Evolutionary conservation across 2,113 vertebrate species (phyloP).

Genomic region (Malurus melanocephalus): DNA sequence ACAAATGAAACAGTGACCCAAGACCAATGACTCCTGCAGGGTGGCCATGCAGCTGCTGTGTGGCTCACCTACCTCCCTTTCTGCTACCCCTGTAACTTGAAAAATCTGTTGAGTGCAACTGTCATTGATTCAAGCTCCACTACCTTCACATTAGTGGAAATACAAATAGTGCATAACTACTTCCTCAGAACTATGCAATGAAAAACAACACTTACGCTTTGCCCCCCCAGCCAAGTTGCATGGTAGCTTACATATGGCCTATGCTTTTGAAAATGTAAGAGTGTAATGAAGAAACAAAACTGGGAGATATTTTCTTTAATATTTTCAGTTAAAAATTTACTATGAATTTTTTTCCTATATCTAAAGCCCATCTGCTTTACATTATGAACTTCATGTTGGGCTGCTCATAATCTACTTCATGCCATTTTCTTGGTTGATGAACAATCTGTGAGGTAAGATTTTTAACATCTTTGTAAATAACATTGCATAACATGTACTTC

Average conservation of each 20-base stretch:
- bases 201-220: background rate
- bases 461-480: slow-evolving; percentile 6
- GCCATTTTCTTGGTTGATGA: slow-evolving; percentile 1
- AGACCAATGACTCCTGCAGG: slow-evolving; percentile 11
- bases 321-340: background rate
- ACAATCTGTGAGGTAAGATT: slow-evolving; percentile 18
- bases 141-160: slow-evolving; percentile 45
- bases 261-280: background rate
- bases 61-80: background rate
- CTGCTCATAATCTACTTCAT: background rate
- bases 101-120: slow-evolving; percentile 50
- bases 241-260: background rate
- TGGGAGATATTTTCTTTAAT: background rate
- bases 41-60: background rate
- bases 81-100: slow-evolving; percentile 10
- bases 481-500: background rate
- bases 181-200: slow-evolving; percentile 32
- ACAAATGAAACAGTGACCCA: slow-evolving; percentile 40
- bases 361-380: slow-evolving; percentile 21
- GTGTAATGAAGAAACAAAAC: background rate
- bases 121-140: slow-evolving; percentile 54
- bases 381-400: background rate
- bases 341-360: background rate
- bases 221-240: background rate
- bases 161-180: slow-evolving; percentile 60